Percentiles rank a stretch among this genome's conserved stretches.
Conservation (phyloP, 1,140 invertebrate species). For the Drosophila triauraria region DNA sequence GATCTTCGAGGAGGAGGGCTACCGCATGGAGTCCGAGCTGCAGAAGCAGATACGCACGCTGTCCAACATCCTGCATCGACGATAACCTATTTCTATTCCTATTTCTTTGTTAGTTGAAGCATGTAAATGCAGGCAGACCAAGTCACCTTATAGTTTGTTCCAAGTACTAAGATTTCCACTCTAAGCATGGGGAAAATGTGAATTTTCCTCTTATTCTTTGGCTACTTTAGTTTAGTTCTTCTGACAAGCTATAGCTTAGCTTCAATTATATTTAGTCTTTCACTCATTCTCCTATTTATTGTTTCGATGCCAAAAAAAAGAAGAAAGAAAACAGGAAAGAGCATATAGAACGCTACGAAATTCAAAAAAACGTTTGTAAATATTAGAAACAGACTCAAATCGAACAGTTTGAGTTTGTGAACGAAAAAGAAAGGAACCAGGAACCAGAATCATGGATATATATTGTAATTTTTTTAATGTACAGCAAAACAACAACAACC, state of each 20-base stretch:
- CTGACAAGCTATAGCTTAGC: constrained; percentile 6
- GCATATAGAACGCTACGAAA: constrained; percentile 37
- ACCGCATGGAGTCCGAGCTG: constrained; percentile 85
- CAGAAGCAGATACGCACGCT: constrained; percentile 83
- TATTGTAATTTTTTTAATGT: constrained; percentile 50
- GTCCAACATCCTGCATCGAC: constrained; percentile 80
- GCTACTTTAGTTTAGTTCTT: constrained; percentile 15
- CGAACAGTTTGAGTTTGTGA: constrained; percentile 23
- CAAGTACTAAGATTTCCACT: background rate
- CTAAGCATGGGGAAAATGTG: background rate
- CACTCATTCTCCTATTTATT: constrained; percentile 35
- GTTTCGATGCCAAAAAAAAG: constrained; percentile 56
- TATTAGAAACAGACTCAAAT: constrained; percentile 33
- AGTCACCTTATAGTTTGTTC: constrained; percentile 35
- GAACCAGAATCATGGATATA: constrained; percentile 27
- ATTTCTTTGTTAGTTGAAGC: background rate
- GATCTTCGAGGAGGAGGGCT: constrained; percentile 87
- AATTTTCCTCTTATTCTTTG: background rate
- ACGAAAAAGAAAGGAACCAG: background rate
- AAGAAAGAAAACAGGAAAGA: constrained; percentile 19
- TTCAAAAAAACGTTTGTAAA: constrained; percentile 40
- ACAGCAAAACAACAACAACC: constrained; percentile 37
- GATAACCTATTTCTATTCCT: constrained; percentile 66
- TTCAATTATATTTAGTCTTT: constrained; percentile 22
- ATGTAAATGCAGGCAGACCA: constrained; percentile 1